Base-by-base conservation (phyloP, 2,797 vertebrate species). In the Semotilus atromaculatus region DNA sequence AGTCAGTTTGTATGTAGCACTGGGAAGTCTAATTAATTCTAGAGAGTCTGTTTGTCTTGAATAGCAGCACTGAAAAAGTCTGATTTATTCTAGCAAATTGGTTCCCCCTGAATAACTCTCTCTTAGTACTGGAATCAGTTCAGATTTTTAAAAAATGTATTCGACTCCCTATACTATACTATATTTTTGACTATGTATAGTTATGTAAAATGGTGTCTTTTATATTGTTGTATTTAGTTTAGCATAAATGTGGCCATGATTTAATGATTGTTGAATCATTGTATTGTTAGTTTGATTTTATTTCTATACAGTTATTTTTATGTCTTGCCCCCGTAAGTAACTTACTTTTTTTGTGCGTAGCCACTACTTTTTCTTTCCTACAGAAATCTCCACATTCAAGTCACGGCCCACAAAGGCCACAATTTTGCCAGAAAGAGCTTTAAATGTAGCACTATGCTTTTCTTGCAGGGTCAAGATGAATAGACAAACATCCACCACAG, bases 391-490 rank as follows among this genome's bases (percentile, higher is more conserved):
- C 1, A 13, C 3, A 78, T 64, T 40, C 11, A 62, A 31, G 36
- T 64, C 58, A 78, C 38, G 5, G 51, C 36, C 38, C 18, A 45
- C 38, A 78, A 78, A 62, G 55, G 58, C 70, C 81, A 64, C 40
- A 62, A 58, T 75, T 45, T 5, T 80, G 89, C 88, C 91, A 89
- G 80, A 80, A 86, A 91, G 34, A 48, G 45, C 36, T 84, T 82
- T 64, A 81, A 85, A 75, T 86, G 38, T 75, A 86, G 82, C 84
- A 85, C 84, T 68, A 11, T 48, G 78, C 74, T 62, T 77, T 51
- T 71, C 58, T 88, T 89, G 88, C 79, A 34, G 86, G 91, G 90
- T 93, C 89, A 90, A 87, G 90, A 88, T 86, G 77, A 81, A 73
- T 40, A 76, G 85, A 90, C 80, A 88, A 89, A 90, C 73, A 89